phyloP scores from a whole-genome alignment of 2,113 vertebrate genomes.

The Sigmodon hispidus region DNA sequence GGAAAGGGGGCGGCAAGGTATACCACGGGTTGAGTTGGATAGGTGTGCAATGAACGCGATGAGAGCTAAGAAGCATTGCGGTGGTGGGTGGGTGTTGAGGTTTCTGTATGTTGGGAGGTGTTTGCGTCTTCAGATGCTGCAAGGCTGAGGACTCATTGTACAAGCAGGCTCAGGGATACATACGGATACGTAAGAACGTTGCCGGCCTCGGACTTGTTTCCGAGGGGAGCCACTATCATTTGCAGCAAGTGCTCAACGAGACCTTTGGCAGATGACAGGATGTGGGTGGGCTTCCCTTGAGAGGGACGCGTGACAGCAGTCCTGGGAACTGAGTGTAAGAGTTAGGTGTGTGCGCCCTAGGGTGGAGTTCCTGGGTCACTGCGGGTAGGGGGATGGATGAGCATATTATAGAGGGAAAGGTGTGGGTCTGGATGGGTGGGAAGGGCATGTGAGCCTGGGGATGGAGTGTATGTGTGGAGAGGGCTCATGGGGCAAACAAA shows the following conservation, averaged over 20 bases:
- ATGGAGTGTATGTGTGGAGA: background rate
- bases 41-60: background rate
- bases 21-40: background rate
- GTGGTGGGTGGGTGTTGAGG: background rate
- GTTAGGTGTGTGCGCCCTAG: no score
- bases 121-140: background rate
- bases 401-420: background rate
- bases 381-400: background rate
- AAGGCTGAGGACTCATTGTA: background rate
- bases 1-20: background rate
- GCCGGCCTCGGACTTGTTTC: background rate
- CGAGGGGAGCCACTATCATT: background rate
- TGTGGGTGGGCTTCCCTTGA: background rate
- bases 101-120: background rate
- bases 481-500: background rate
- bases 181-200: background rate
- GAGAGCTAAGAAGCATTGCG: background rate
- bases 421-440: background rate
- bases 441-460: background rate
- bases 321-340: background rate
- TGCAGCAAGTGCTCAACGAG: background rate
- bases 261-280: background rate
- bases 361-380: background rate
- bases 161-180: background rate
- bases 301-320: background rate